Evolutionary conservation across 2,797 vertebrate genomes (phyloP).

Genomic region (Pampus argenteus): DNA sequence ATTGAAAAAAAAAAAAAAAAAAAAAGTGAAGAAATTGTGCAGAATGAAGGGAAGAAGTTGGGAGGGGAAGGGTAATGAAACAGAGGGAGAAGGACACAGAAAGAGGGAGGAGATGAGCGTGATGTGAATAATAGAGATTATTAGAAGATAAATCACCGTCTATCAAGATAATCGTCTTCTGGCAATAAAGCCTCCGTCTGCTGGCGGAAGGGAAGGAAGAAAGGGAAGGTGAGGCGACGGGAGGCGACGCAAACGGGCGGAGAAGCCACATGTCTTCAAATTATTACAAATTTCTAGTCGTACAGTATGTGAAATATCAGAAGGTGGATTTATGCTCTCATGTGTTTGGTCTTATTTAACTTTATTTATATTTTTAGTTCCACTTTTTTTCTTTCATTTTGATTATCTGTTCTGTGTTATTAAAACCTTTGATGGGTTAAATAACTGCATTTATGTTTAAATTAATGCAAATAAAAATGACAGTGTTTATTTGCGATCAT

Average conservation of each 20-base stretch:
- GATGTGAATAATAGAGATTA: conserved; percentile 66
- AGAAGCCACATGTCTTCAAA: neutral
- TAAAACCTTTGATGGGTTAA: too few relatives aligned
- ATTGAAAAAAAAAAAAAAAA: neutral
- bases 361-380: too few relatives aligned
- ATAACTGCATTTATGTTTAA: too few relatives aligned
- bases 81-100: conserved; percentile 40
- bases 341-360: too few relatives aligned
- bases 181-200: conserved; percentile 60
- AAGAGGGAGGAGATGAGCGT: conserved; percentile 50
- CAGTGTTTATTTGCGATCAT: neutral
- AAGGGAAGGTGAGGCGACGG: conserved; percentile 2
- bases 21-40: conserved; percentile 28
- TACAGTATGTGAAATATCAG: neutral
- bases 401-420: too few relatives aligned
- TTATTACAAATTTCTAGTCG: neutral
- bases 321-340: too few relatives aligned
- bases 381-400: too few relatives aligned
- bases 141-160: conserved; percentile 66
- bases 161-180: conserved; percentile 70
- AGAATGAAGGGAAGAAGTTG: conserved; percentile 42
- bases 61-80: conserved; percentile 38
- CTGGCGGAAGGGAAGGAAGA: conserved; percentile 20
- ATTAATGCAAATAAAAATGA: too few relatives aligned
- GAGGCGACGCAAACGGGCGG: conserved; percentile 18